Evolutionary conservation across 2,888 invertebrate species (phyloP).

Genomic region (Nomada lathburiana): DNA sequence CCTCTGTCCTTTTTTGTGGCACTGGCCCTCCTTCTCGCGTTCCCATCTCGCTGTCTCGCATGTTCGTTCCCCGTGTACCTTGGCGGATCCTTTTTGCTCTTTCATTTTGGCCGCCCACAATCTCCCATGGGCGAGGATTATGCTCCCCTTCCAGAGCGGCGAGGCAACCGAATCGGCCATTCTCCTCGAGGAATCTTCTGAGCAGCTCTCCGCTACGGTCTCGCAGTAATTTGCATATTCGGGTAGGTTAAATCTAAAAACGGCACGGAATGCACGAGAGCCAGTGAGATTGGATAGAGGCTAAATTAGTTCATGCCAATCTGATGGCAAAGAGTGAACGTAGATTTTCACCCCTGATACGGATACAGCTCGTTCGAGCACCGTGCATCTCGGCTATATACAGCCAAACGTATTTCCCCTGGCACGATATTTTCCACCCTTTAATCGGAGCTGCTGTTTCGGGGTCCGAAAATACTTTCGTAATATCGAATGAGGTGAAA

Average conservation of each 20-base stretch:
- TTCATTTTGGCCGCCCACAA: conserved; percentile 80
- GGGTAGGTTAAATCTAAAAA: conserved; percentile 79
- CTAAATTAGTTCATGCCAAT: conserved; percentile 73
- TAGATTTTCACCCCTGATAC: conserved; percentile 33
- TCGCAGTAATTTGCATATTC: conserved; percentile 81
- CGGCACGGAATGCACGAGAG: conserved; percentile 71
- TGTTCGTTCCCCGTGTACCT: conserved; percentile 19
- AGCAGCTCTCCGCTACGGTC: conserved; percentile 40
- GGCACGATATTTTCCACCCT: not conserved
- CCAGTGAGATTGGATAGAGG: conserved; percentile 72
- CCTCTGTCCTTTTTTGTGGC: not conserved
- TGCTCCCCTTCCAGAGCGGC: conserved; percentile 68
- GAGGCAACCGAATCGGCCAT: conserved; percentile 68
- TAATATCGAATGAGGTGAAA: not conserved
- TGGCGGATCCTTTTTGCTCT: conserved; percentile 71
- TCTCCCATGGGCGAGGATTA: conserved; percentile 82
- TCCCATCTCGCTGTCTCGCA: conserved; percentile 13
- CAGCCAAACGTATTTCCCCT: conserved; percentile 4
- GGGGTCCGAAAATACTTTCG: not conserved
- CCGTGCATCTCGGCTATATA: not conserved
- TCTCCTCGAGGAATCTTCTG: conserved; percentile 65
- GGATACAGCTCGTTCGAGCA: conserved; percentile 4
- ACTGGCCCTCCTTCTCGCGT: not conserved
- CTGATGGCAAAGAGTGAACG: conserved; percentile 62
- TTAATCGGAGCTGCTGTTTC: not conserved